Conservation (phyloP, 1,140 invertebrate species). For the Aphelinus certus region DNA sequence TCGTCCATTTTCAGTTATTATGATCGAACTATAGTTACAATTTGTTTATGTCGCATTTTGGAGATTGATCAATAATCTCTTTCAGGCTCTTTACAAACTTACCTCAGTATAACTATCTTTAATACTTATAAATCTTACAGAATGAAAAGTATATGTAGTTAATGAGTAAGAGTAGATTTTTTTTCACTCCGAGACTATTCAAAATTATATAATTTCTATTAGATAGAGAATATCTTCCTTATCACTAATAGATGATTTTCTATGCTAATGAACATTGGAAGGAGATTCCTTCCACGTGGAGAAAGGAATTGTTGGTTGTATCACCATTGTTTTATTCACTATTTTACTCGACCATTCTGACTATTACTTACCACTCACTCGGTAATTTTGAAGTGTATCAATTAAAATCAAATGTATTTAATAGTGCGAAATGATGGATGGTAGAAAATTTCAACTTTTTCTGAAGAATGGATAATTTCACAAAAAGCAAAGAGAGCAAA, state of each 20-base stretch:
- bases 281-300: slow-evolving; percentile 37
- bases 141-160: no score
- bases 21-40: no score
- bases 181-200: no score
- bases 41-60: no score
- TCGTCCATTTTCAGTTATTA: no score
- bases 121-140: no score
- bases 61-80: no score
- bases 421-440: slow-evolving; percentile 9
- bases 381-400: slow-evolving; percentile 32
- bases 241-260: no score
- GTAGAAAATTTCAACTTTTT: slow-evolving; percentile 12
- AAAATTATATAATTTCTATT: no score
- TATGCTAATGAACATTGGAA: slow-evolving; percentile 18
- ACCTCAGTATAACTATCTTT: not conserved
- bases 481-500: slow-evolving; percentile 37
- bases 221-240: no score
- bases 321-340: slow-evolving; percentile 42
- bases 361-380: slow-evolving; percentile 49
- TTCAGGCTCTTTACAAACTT: not conserved
- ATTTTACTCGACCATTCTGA: slow-evolving; percentile 32
- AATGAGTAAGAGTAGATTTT: no score
- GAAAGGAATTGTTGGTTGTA: slow-evolving; percentile 26
- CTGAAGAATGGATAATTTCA: slow-evolving; percentile 23
- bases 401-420: slow-evolving; percentile 16